These are phyloP conservation scores for Perognathus longimembris DNA, from an alignment of 2,113 vertebrate species.

Conservation along the genomic window DNA sequence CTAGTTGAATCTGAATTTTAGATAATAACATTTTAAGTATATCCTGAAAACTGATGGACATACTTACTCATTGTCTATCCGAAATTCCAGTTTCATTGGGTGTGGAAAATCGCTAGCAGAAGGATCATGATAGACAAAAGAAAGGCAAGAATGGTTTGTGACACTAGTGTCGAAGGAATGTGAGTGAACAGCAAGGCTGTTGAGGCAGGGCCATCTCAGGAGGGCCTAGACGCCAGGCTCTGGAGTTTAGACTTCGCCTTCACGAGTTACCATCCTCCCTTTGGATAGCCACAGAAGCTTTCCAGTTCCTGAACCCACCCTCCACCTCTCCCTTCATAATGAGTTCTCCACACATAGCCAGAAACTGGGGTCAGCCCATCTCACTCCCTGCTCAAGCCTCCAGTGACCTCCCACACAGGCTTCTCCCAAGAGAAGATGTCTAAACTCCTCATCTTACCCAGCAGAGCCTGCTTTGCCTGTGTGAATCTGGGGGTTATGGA, in stretches of 20 bases:
- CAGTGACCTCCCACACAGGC: background rate
- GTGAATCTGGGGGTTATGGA: background rate
- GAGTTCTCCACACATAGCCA: background rate
- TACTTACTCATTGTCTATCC: background rate
- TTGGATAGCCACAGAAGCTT: background rate
- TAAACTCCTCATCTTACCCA: background rate
- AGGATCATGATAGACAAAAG: background rate
- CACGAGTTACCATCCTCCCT: fast-evolving
- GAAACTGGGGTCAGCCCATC: background rate
- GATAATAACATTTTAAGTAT: conserved; percentile 23
- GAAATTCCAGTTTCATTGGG: background rate
- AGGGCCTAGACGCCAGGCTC: background rate
- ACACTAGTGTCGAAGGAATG: background rate
- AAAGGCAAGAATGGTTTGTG: background rate
- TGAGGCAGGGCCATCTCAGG: background rate
- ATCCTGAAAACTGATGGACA: background rate
- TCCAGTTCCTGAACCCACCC: fast-evolving
- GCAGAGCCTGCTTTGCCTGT: fast-evolving
- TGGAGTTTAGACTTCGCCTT: background rate
- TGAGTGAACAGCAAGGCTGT: background rate
- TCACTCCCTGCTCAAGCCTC: background rate
- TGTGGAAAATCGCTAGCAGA: background rate
- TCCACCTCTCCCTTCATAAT: background rate
- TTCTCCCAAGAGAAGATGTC: background rate
- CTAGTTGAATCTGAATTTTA: conserved; percentile 42